Conservation (phyloP, 2,797 vertebrate species). For the Rhincodon typus region DNA sequence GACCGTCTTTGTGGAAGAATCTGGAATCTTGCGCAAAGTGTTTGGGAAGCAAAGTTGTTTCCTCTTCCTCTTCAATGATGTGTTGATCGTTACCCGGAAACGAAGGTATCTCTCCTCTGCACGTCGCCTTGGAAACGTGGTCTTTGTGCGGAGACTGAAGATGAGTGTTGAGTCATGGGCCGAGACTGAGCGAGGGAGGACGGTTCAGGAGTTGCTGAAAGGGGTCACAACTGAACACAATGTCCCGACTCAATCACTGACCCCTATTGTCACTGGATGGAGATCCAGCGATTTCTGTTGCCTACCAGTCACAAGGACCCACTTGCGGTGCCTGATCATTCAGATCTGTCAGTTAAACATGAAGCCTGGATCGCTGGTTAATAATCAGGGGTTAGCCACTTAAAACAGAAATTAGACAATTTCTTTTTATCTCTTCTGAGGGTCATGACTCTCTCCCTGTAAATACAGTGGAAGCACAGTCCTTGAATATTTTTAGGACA, state of each 20-base stretch:
- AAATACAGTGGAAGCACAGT: no score
- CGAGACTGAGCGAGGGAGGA: no score
- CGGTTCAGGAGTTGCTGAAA: background rate
- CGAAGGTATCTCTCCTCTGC: slow-evolving; percentile 64
- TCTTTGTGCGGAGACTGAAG: background rate
- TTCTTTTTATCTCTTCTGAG: no score
- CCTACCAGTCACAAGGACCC: background rate
- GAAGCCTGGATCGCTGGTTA: no score
- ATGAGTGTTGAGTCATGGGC: background rate
- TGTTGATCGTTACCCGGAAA: slow-evolving; percentile 86
- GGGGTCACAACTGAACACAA: background rate
- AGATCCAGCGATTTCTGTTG: background rate
- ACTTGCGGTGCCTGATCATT: background rate
- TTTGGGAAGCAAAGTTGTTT: slow-evolving; percentile 70
- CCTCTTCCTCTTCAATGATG: slow-evolving; percentile 86
- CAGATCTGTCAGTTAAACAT: no score
- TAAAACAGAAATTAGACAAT: no score
- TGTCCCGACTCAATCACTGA: background rate
- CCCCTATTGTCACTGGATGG: background rate
- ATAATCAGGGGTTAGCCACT: no score
- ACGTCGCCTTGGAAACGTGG: background rate
- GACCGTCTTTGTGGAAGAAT: slow-evolving; percentile 63
- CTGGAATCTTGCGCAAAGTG: slow-evolving; percentile 74
- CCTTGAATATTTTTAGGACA: no score
- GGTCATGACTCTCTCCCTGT: no score